These are phyloP conservation scores for Pteropus rufus DNA, from an alignment of 2,797 vertebrate species.

Conservation along the genomic window DNA sequence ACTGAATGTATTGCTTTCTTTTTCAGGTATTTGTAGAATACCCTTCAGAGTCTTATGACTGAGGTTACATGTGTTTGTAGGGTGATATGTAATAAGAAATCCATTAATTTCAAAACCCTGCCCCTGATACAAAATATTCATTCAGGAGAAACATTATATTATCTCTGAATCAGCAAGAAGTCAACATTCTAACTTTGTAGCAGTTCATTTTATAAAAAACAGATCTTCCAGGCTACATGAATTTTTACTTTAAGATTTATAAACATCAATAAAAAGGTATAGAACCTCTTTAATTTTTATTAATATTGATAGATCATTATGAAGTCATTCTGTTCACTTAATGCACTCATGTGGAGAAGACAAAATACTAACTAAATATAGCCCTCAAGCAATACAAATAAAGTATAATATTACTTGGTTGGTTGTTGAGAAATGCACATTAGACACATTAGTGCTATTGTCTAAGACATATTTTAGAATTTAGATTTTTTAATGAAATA, in stretches of 20 bases:
- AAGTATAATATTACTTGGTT: background rate
- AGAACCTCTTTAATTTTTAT: slow-evolving; percentile 24
- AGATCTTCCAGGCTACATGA: background rate
- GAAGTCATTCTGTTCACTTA: slow-evolving; percentile 52
- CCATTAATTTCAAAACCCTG: slow-evolving; percentile 62
- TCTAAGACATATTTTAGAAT: background rate
- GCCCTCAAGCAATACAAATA: slow-evolving; percentile 53
- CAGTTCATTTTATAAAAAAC: background rate
- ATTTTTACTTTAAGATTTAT: slow-evolving; percentile 13
- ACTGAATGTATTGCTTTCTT: slow-evolving; percentile 49
- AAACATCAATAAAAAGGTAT: background rate
- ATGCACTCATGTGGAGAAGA: slow-evolving; percentile 30
- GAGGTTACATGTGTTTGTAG: slow-evolving; percentile 18
- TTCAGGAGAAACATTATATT: slow-evolving; percentile 13
- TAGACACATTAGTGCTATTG: background rate
- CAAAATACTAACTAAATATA: slow-evolving; percentile 51
- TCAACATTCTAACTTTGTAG: background rate
- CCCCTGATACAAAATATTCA: slow-evolving; percentile 28
- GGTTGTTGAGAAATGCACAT: slow-evolving; percentile 25
- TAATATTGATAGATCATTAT: slow-evolving; percentile 63
- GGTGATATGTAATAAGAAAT: background rate
- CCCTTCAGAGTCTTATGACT: background rate
- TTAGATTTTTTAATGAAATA: background rate
- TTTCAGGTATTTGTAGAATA: slow-evolving; percentile 50
- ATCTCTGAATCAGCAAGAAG: slow-evolving; percentile 54